Evolutionary conservation across 2,113 vertebrate species (phyloP).

Genomic region (Cervus canadensis): DNA sequence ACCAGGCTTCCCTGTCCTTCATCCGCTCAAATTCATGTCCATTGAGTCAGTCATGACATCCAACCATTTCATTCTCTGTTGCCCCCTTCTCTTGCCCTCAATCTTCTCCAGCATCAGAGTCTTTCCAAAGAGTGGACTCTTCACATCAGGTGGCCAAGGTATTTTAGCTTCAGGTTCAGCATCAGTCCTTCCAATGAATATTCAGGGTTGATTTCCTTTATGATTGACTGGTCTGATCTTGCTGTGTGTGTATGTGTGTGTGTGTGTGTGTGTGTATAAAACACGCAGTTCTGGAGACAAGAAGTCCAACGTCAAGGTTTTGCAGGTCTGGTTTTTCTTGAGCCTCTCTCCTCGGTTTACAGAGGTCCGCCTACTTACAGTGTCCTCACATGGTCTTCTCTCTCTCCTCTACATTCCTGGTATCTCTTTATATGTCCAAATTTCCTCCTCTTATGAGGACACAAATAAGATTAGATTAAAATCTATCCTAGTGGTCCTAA

Average conservation of each 20-base stretch:
- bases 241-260: rapidly evolving
- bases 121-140: background rate
- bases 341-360: background rate
- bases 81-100: background rate
- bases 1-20: no score
- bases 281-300: background rate
- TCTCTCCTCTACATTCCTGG: background rate
- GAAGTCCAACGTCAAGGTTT: background rate
- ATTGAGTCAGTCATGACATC: background rate
- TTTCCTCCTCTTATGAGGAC: background rate
- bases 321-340: background rate
- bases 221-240: background rate
- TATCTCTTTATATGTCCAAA: background rate
- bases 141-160: background rate
- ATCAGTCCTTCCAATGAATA: background rate
- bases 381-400: background rate
- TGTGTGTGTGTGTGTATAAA: background rate
- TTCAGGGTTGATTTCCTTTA: background rate
- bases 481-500: rapidly evolving
- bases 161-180: background rate
- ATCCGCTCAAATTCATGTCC: background rate
- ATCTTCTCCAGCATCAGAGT: background rate
- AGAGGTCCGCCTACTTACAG: background rate
- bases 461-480: background rate
- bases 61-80: background rate